A percentile compares a stretch with the other conserved stretches of the same genome.
These are phyloP conservation scores for Labeo rohita DNA, from an alignment of 2,113 vertebrate genomes.

Conservation along the genomic window DNA sequence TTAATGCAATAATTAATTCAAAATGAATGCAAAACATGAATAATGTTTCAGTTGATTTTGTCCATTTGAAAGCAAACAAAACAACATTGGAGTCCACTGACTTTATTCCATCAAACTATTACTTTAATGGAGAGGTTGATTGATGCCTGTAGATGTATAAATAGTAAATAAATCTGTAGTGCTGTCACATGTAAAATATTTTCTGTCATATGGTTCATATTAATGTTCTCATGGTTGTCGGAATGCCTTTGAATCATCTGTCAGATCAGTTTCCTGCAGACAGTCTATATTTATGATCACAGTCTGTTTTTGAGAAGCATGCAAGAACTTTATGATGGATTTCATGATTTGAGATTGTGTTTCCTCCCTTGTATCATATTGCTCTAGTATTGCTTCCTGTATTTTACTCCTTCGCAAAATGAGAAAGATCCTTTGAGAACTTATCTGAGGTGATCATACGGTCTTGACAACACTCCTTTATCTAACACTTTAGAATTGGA, in stretches of 20 bases:
- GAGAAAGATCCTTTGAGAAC: background rate
- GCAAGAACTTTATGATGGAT: background rate
- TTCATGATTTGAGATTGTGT: background rate
- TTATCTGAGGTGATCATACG: background rate
- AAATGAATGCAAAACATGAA: background rate
- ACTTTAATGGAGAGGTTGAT: background rate
- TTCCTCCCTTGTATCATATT: background rate
- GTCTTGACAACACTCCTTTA: background rate
- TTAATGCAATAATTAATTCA: background rate
- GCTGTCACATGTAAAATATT: background rate
- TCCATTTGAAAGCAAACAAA: background rate
- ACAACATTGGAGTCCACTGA: background rate
- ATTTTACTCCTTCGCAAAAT: background rate
- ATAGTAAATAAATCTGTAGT: background rate
- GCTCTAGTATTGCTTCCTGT: background rate
- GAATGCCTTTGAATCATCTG: background rate
- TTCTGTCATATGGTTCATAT: conserved; percentile 12
- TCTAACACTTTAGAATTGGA: background rate
- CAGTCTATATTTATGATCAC: background rate
- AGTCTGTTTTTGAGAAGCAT: background rate
- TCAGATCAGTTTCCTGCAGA: background rate
- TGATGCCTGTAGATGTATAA: background rate
- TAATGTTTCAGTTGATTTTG: background rate
- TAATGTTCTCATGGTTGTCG: conserved; percentile 14
- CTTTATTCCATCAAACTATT: background rate